Evolutionary conservation across 2,797 vertebrate species (phyloP), one percentile per base, ranked within the genome.

Genomic region (Avahi laniger): DNA sequence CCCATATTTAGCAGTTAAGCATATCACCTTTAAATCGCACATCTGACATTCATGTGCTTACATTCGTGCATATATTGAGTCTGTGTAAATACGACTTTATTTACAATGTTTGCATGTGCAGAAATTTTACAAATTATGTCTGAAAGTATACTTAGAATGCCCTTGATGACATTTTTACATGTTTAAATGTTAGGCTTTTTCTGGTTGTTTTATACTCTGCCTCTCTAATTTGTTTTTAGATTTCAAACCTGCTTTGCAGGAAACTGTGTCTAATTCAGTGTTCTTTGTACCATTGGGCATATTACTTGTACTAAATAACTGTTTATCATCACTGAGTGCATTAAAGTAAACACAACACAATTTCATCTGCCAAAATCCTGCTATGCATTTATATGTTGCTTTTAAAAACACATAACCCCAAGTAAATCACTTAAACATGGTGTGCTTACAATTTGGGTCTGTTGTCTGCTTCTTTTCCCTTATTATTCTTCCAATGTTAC

Each of bases 201-300:
- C 83, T 38, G 92, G 20, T 52, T 88, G 35, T 95, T 90, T 94
- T 93, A 70, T 92, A 78, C 30, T 10, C 57, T 85, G 80, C 30
- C 78, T 96, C 73, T 79, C 33, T 95, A 85, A 96, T 96, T 93
- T 93, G 41, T 96, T 82, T 84, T 97, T 96, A 87, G 94, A 91
- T 96, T 96, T 93, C 30, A 59, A 96, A 91, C 67, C 59, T 86
- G 38, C 78, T 96, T 95, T 91, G 63, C 63, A 97, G 81, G 52
- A 78, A 78, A 65, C 90, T 70, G 20, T 84, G 65, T 91, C 94
- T 92, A 95, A 97, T 94, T 96, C 89, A 54, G 30, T 48, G 63
- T 67, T 96, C 94, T 96, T 82, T 92, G 90, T 63, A 94, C 94
- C 95, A 91, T 24, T 2, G 10, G 93, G 59, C 86, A 96, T 85